Percentiles rank a stretch among this genome's conserved stretches.
These are phyloP conservation scores for Sinocyclocheilus anshuiensis DNA, from an alignment of 2,113 vertebrate species.

Conservation along the genomic window DNA sequence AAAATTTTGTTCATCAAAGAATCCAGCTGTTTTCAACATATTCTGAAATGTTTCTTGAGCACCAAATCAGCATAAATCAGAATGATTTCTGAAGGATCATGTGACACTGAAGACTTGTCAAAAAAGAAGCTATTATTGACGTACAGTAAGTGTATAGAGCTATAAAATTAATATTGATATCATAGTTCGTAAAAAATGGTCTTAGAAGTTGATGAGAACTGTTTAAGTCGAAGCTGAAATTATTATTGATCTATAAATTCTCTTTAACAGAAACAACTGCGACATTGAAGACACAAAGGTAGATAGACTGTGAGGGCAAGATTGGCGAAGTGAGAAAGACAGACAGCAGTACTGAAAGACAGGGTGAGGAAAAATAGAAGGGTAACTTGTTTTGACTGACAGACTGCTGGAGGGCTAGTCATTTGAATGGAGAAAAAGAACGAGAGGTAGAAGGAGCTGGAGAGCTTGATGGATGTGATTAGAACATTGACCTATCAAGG, in stretches of 20 bases:
- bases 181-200: background rate
- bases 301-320: background rate
- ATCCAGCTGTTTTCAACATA: too few species aligned
- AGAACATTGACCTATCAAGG: constrained; percentile 38
- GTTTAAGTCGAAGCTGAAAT: background rate
- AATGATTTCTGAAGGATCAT: too few species aligned
- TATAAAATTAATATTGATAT: background rate
- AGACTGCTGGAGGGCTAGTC: constrained; percentile 31
- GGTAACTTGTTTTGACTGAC: constrained; percentile 47
- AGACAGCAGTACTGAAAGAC: background rate
- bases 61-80: too few species aligned
- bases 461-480: constrained; percentile 45
- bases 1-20: background rate
- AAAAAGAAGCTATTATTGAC: background rate
- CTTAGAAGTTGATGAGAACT: background rate
- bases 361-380: constrained; percentile 11
- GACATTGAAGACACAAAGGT: background rate
- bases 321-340: background rate
- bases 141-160: background rate
- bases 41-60: too few species aligned
- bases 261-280: background rate
- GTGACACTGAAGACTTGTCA: too few species aligned
- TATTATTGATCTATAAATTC: background rate
- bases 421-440: constrained; percentile 36
- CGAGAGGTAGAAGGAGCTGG: background rate